Evolutionary conservation across 2,888 invertebrate genomes (phyloP).

Genomic region (Alcis repandata): DNA sequence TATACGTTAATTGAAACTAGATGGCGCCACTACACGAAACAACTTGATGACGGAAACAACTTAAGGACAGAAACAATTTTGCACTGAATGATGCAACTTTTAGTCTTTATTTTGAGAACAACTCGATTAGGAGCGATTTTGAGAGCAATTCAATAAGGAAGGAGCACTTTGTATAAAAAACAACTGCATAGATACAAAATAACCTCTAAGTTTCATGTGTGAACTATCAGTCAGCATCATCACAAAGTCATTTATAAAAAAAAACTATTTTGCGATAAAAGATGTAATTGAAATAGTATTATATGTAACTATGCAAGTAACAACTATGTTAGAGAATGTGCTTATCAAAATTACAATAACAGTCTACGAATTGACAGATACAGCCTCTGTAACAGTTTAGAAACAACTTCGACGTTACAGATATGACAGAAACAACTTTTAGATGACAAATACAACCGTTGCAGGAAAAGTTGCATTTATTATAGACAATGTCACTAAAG

Average conservation of each 20-base stretch:
- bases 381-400: too few species aligned
- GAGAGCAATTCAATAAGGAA: not conserved
- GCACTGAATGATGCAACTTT: not conserved
- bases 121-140: not conserved
- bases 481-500: not conserved
- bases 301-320: not conserved
- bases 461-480: not conserved
- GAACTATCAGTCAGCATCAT: too few species aligned
- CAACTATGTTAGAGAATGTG: not conserved
- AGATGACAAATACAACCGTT: not conserved
- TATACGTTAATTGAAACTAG: conserved; percentile 38
- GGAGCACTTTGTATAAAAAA: too few species aligned
- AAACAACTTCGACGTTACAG: too few species aligned
- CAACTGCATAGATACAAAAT: too few species aligned
- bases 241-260: too few species aligned
- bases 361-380: too few species aligned
- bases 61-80: not conserved
- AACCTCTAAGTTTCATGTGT: too few species aligned
- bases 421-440: not conserved
- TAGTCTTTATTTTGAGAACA: not conserved
- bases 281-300: too few species aligned
- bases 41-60: not conserved
- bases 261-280: too few species aligned
- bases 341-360: too few species aligned
- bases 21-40: not conserved